Conservation (phyloP, 37 sponge, comb jelly and placozoan species). For the Halichondria panicea region DNA sequence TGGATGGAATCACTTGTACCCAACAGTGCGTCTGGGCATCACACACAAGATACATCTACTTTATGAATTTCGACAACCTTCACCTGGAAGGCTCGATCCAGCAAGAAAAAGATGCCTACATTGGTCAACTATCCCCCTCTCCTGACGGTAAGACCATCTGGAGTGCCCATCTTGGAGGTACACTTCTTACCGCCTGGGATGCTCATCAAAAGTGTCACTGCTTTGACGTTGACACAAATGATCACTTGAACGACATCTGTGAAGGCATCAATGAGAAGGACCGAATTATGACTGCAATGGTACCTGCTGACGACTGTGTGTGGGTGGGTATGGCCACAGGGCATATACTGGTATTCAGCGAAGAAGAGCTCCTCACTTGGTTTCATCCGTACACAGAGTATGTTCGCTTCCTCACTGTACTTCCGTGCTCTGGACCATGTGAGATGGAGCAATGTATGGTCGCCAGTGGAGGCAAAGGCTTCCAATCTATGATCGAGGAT, state of each 20-base stretch:
- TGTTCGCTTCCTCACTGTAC: constrained; percentile 48
- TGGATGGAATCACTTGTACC: constrained; percentile 50
- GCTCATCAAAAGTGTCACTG: constrained; percentile 21
- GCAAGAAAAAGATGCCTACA: constrained; percentile 13
- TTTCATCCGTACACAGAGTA: constrained; percentile 50
- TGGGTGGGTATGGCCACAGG: constrained; percentile 83
- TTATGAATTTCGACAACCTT: constrained; percentile 47
- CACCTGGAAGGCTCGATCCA: constrained; percentile 20
- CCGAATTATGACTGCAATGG: constrained; percentile 55
- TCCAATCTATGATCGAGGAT: constrained; percentile 6
- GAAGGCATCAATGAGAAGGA: constrained; percentile 1
- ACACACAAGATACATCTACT: constrained; percentile 46
- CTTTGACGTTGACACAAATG: constrained; percentile 25
- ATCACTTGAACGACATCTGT: not conserved
- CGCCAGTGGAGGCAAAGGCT: constrained; percentile 58
- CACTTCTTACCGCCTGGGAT: constrained; percentile 57
- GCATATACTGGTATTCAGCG: constrained; percentile 62
- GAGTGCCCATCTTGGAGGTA: constrained; percentile 66
- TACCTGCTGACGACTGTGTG: constrained; percentile 65
- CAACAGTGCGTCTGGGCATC: constrained; percentile 53
- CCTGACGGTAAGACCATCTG: constrained; percentile 45
- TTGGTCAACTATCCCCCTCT: constrained; percentile 43
- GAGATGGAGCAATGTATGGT: constrained; percentile 67
- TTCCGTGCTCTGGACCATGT: constrained; percentile 49
- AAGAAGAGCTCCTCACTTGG: constrained; percentile 26